Conservation (phyloP, 2,113 vertebrate species). For the Nothocercus julius region DNA sequence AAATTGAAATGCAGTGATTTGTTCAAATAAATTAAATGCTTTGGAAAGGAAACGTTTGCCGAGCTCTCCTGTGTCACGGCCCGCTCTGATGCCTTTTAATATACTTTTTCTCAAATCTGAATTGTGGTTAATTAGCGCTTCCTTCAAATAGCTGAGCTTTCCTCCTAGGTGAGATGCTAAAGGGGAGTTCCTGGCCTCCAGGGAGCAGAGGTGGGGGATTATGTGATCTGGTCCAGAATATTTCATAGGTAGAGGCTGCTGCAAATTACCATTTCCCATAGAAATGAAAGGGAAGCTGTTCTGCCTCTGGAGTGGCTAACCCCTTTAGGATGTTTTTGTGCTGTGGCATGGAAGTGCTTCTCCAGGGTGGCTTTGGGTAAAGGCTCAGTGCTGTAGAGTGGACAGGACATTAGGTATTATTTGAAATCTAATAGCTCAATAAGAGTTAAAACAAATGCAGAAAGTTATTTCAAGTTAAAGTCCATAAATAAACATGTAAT, state of each 20-base stretch:
- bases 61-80: not conserved
- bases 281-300: not conserved
- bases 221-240: not conserved
- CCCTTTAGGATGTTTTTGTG: not conserved
- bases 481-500: not conserved
- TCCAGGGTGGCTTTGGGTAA: not conserved
- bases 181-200: not conserved
- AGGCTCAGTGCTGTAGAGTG: not conserved
- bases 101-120: not conserved
- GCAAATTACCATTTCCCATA: not conserved
- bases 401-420: fast-evolving
- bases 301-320: not conserved
- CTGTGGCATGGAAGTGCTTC: not conserved
- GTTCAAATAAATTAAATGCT: constrained; percentile 21
- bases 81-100: not conserved
- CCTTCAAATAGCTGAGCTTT: not conserved
- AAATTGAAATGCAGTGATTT: constrained; percentile 16
- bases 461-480: not conserved
- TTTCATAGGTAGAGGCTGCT: not conserved
- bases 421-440: not conserved
- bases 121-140: constrained; percentile 13
- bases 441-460: not conserved
- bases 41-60: not conserved
- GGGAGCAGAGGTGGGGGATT: not conserved
- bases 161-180: not conserved